Evolutionary conservation across 2,888 invertebrate genomes (phyloP), one percentile per base, ranked within the genome.

Genomic region (Mythimna albipuncta): DNA sequence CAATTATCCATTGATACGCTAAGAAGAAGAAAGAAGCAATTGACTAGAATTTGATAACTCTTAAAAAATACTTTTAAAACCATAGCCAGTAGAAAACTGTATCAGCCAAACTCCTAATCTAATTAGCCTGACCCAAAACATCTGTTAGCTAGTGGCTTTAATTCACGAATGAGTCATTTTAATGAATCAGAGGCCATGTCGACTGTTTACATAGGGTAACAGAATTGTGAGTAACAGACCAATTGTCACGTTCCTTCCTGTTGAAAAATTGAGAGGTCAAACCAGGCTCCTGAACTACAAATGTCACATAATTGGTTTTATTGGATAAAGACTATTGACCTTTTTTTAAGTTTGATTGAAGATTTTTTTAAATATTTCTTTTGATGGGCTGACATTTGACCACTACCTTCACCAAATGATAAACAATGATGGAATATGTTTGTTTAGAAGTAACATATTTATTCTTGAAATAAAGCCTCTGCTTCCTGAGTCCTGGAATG

Each of bases 211-310:
- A 50, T 65, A 32, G 58, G 58, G 79, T 79, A 68, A 68, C 61
- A 50, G 62, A 83, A 83, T 54, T 68, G 79, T 79, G 52, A 79
- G 68, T 63, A 72, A 72, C 68, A 66, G n/a, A 63, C n/a, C 16
- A 79, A 72, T 66, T 79, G 55, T 47, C 58, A 58, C 58, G 67
- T 55, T 63, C 41, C 38, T 59, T 50, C 44, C 63, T 61, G 59
- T 67, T 78, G 19, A 62, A 69, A 55, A 59, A 52, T 35, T 55
- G 11, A 21, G 54, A 59, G 38, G 47, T 63, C 69, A 69, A 59
- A 63, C 35, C 19, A 35, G 32, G 26, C 19, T 61, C 6, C 54
- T 65, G 54, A 63, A 58, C 44, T 54, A 44, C 10, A 4, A 11
- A 44, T 50, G 16, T 21, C 16, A 16, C n/a, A 19, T 2, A 64